A percentile compares a stretch with the other conserved stretches of the same genome.
phyloP scores from a whole-genome alignment of 2,113 vertebrate species.

The Sceloporus undulatus region DNA sequence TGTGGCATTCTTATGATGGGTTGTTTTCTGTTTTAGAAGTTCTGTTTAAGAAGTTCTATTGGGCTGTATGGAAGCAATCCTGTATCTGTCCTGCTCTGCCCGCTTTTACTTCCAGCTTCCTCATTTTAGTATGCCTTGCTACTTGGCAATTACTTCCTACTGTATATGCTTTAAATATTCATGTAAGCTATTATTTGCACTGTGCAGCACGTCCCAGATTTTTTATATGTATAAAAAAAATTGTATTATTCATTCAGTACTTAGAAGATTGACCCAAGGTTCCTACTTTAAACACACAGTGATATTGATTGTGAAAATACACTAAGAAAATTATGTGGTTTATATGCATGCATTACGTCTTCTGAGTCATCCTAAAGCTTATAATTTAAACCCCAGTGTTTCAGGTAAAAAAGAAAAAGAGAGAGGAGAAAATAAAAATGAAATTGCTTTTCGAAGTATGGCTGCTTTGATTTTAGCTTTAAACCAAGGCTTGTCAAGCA shows the following conservation, averaged over 20 bases:
- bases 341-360: constrained; percentile 74
- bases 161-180: constrained; percentile 74
- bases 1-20: too few relatives aligned
- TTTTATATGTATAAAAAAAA: constrained; percentile 50
- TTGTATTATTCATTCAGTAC: constrained; percentile 69
- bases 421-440: constrained; percentile 35
- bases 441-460: constrained; percentile 71
- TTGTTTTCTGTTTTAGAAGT: too few relatives aligned
- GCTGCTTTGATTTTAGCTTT: constrained; percentile 72
- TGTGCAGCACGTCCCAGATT: constrained; percentile 64
- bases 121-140: constrained; percentile 45
- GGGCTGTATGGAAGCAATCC: background rate
- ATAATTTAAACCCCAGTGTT: constrained; percentile 74
- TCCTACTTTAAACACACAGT: constrained; percentile 72
- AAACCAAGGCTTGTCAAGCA: constrained; percentile 64
- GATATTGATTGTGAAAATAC: constrained; percentile 73
- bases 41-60: too few relatives aligned
- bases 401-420: constrained; percentile 51
- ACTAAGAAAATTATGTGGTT: constrained; percentile 71
- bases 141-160: constrained; percentile 67
- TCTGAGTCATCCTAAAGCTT: constrained; percentile 73
- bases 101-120: constrained; percentile 20
- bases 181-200: constrained; percentile 73
- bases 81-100: background rate
- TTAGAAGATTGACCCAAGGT: constrained; percentile 75